These are phyloP conservation scores for Dorcus hopei DNA, from an alignment of 2,888 invertebrate genomes.

Conservation along the genomic window DNA sequence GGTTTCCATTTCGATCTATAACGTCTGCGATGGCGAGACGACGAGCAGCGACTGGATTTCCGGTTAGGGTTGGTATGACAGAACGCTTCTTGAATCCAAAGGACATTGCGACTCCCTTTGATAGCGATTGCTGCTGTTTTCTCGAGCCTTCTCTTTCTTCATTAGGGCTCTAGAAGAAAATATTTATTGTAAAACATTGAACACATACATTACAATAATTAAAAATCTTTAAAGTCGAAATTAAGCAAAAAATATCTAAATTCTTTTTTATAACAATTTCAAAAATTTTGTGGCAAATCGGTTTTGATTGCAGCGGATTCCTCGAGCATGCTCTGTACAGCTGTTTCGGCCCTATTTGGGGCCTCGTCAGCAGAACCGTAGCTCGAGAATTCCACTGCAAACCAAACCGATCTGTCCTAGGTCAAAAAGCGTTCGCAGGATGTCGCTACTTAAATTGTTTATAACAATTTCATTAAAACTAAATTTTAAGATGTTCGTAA, in stretches of 20 bases:
- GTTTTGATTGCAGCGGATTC: no score
- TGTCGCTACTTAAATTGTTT: no score
- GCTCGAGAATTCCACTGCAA: no score
- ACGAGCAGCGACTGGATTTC: constrained; percentile 42
- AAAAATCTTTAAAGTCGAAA: neutral
- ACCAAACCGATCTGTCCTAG: no score
- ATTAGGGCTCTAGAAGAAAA: constrained; percentile 56
- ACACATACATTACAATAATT: neutral
- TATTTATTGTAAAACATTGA: neutral
- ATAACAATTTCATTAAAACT: no score
- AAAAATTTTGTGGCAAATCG: no score
- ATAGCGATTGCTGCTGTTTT: constrained; percentile 48
- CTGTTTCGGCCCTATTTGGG: no score
- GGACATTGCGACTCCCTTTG: constrained; percentile 75
- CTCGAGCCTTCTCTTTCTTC: constrained; percentile 62
- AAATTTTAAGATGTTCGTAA: no score
- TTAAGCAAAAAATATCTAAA: neutral
- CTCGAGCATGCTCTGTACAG: no score
- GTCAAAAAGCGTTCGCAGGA: no score
- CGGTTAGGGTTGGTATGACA: constrained; percentile 45
- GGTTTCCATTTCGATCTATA: constrained; percentile 44
- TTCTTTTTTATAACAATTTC: no score
- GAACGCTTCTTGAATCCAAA: constrained; percentile 78
- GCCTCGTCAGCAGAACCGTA: no score
- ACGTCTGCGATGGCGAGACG: constrained; percentile 50